Evolutionary conservation across 1,140 invertebrate genomes (phyloP).

Genomic region (Hypothenemus hampei): DNA sequence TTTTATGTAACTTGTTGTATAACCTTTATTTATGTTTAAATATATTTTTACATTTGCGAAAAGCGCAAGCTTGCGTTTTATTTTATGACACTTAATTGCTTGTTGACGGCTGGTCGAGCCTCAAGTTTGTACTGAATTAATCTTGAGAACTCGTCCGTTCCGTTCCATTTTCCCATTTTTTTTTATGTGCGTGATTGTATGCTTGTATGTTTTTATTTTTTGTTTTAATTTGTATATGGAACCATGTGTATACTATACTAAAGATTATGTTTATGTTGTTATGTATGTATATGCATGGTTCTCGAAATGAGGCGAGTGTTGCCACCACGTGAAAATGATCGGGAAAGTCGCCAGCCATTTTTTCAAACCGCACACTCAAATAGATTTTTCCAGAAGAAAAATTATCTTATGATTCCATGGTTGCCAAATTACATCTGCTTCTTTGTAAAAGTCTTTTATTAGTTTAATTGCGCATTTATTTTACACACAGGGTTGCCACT

Average conservation of each 20-base stretch:
- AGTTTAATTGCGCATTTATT: slow-evolving; percentile 14
- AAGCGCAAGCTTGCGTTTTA: slow-evolving; percentile 45
- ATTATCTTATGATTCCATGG: slow-evolving; percentile 27
- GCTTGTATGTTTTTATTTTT: slow-evolving; percentile 23
- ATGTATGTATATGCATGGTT: slow-evolving; percentile 13
- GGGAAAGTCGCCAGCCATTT: slow-evolving; percentile 27
- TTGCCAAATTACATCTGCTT: slow-evolving; percentile 28
- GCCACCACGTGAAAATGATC: slow-evolving; percentile 34
- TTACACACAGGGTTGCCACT: slow-evolving; percentile 20
- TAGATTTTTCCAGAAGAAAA: too few species aligned
- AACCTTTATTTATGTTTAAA: slow-evolving; percentile 48
- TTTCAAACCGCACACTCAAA: slow-evolving; percentile 32
- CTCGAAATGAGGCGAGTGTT: slow-evolving; percentile 39
- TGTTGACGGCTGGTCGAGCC: too few species aligned
- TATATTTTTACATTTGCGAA: slow-evolving; percentile 48
- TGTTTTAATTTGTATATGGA: slow-evolving; percentile 7
- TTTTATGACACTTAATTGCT: slow-evolving; percentile 36
- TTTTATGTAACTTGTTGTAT: slow-evolving; percentile 46
- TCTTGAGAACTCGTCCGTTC: too few species aligned
- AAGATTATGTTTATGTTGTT: slow-evolving; percentile 1
- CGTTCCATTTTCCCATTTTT: too few species aligned
- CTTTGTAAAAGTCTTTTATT: slow-evolving; percentile 25
- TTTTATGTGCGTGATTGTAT: slow-evolving; percentile 29
- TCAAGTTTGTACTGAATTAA: too few species aligned
- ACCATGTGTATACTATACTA: slow-evolving; percentile 14